Conservation (phyloP, 2,888 invertebrate genomes). For the Microdon myrmicae region DNA sequence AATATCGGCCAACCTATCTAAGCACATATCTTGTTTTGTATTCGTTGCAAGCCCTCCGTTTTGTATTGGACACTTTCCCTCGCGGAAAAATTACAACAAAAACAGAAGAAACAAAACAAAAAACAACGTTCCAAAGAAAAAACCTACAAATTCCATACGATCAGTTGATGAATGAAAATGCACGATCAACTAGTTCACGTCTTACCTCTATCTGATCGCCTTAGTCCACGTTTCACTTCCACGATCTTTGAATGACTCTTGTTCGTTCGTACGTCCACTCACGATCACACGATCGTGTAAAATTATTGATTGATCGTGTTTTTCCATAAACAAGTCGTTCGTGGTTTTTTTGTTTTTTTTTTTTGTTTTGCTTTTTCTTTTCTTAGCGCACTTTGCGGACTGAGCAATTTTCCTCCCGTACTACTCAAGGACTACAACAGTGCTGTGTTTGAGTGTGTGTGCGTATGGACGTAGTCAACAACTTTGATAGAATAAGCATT, state of each 20-base stretch:
- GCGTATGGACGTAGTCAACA: too few relatives aligned
- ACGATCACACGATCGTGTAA: conserved; percentile 49
- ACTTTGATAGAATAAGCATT: neutral
- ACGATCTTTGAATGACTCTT: conserved; percentile 48
- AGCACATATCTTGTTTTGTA: too few relatives aligned
- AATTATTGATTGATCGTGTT: conserved; percentile 46
- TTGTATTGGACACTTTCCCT: too few relatives aligned
- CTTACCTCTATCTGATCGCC: conserved; percentile 17
- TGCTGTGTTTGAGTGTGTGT: too few relatives aligned
- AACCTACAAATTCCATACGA: too few relatives aligned
- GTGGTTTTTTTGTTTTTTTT: conserved; percentile 12
- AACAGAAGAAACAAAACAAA: too few relatives aligned
- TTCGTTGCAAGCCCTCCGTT: too few relatives aligned
- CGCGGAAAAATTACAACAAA: too few relatives aligned
- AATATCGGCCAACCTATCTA: too few relatives aligned
- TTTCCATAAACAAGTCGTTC: too few relatives aligned
- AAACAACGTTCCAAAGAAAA: too few relatives aligned
- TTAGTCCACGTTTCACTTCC: conserved; percentile 31
- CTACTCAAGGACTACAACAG: conserved; percentile 42
- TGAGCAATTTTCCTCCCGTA: too few relatives aligned
- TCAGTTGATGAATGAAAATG: conserved; percentile 47
- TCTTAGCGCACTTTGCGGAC: conserved; percentile 12
- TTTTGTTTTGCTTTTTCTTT: conserved; percentile 4
- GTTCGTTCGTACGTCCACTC: conserved; percentile 33
- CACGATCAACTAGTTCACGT: conserved; percentile 33